Percentiles rank a stretch among this genome's conserved stretches.
Conservation (phyloP, 2,797 vertebrate genomes). For the Thunnus albacares region DNA sequence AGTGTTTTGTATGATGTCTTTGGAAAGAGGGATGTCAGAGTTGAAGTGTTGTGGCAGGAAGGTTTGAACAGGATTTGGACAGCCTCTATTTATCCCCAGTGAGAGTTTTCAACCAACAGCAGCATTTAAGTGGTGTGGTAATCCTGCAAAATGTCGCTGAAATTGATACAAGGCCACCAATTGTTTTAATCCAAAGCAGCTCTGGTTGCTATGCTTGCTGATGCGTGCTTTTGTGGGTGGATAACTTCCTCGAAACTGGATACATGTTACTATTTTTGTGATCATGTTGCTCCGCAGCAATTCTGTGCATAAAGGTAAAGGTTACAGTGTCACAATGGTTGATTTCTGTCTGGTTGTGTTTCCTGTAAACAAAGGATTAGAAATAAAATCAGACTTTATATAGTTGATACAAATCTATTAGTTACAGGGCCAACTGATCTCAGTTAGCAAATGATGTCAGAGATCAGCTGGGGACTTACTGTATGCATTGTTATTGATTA, state of each 20-base stretch:
- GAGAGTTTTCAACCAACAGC: conserved; percentile 38
- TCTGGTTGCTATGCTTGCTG: conserved; percentile 30
- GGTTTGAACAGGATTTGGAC: conserved; percentile 34
- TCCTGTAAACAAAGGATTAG: background rate
- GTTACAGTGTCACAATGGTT: background rate
- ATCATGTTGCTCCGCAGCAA: background rate
- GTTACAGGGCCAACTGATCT: too few relatives aligned
- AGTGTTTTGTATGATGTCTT: conserved; percentile 17
- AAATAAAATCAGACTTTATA: background rate
- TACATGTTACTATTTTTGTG: background rate
- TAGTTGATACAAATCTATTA: conserved; percentile 36
- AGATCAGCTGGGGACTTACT: conserved; percentile 52
- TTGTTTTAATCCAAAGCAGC: conserved; percentile 44
- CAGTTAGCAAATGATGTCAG: conserved; percentile 38
- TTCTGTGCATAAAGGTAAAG: background rate
- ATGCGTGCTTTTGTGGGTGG: background rate
- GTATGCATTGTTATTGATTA: conserved; percentile 68
- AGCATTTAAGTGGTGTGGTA: conserved; percentile 40
- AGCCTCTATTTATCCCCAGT: conserved; percentile 42
- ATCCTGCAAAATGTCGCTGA: conserved; percentile 54
- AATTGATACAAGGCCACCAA: conserved; percentile 50
- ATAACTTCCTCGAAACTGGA: conserved; percentile 9
- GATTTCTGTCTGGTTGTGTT: background rate
- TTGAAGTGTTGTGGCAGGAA: conserved; percentile 35
- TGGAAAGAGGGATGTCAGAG: conserved; percentile 6